Conservation (phyloP, 2,113 vertebrate species). For the Corythaixoides concolor region DNA sequence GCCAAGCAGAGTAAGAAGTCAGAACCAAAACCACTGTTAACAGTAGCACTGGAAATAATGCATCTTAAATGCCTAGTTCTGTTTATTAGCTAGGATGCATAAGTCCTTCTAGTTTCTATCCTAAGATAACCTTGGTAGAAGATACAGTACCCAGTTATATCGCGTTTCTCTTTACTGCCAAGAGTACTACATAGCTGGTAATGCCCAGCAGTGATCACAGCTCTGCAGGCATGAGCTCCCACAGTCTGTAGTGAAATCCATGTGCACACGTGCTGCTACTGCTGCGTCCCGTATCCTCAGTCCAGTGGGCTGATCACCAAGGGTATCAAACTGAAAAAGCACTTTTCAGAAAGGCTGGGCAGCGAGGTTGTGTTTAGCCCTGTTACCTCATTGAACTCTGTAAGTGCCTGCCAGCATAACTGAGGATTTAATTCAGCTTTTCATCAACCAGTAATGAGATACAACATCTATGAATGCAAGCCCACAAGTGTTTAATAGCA, state of each 20-base stretch:
- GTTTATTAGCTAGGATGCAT: neutral
- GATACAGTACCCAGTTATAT: neutral
- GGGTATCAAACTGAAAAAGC: neutral
- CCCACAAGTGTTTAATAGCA: neutral
- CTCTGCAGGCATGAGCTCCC: neutral
- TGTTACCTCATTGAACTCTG: neutral
- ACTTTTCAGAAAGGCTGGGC: neutral
- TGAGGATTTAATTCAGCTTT: neutral
- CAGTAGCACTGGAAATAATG: neutral
- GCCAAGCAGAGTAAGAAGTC: neutral
- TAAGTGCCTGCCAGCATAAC: neutral
- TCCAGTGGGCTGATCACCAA: neutral
- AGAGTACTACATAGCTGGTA: neutral
- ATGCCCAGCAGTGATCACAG: neutral
- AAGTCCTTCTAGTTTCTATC: neutral
- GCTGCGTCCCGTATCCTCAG: fast-evolving
- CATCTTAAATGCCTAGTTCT: neutral
- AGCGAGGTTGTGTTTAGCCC: neutral
- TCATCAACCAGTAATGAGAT: neutral
- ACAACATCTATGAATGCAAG: neutral
- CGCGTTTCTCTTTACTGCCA: neutral
- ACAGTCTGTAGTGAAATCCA: neutral
- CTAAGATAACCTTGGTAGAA: neutral
- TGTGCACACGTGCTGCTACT: neutral
- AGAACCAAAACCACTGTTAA: neutral